phyloP scores from a whole-genome alignment of 2,888 invertebrate species.

The Sminthurinus aureus region DNA sequence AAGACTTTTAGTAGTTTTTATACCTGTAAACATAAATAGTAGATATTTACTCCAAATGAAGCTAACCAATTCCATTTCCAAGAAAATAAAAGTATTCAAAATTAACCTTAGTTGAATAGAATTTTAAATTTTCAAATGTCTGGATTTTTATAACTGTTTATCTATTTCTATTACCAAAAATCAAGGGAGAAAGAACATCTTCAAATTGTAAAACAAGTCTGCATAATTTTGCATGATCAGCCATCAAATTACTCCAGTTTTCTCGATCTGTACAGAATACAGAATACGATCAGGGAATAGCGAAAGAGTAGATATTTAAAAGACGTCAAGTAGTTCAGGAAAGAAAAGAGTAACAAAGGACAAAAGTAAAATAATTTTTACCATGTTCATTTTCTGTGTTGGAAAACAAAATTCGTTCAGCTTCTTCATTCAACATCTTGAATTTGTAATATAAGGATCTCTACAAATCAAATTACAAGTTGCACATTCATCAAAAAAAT shows the following conservation, averaged over 20 bases:
- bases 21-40: conserved; percentile 55
- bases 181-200: conserved; percentile 49
- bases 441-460: conserved; percentile 46
- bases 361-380: too few species aligned
- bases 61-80: conserved; percentile 27
- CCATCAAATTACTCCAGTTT: conserved; percentile 47
- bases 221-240: conserved; percentile 48
- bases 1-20: background rate
- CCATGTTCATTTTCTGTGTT: too few species aligned
- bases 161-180: too few species aligned
- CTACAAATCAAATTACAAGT: too few species aligned
- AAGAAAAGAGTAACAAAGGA: too few species aligned
- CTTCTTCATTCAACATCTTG: conserved; percentile 24
- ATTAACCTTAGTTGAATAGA: too few species aligned
- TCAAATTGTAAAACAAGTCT: conserved; percentile 44
- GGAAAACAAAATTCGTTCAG: too few species aligned
- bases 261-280: conserved; percentile 39
- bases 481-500: too few species aligned
- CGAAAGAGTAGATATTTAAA: too few species aligned
- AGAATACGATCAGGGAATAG: background rate
- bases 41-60: conserved; percentile 53
- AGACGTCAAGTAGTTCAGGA: too few species aligned
- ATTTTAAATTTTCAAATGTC: too few species aligned
- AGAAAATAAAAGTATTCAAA: background rate
- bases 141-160: too few species aligned